These are phyloP conservation scores for Andrena minutula DNA, from an alignment of 2,888 invertebrate genomes.

Conservation along the genomic window DNA sequence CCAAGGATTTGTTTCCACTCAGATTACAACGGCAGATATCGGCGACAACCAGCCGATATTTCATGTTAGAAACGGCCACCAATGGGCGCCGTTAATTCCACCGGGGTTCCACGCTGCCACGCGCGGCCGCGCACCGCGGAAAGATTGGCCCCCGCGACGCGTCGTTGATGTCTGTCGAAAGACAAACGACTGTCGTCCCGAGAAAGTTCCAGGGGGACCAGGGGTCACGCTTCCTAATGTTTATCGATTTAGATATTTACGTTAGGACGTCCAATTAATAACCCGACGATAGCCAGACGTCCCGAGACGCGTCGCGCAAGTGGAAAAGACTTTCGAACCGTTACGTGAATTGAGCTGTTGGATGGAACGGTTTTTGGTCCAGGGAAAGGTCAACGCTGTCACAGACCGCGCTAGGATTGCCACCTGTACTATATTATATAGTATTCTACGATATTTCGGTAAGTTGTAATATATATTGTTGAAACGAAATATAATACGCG, in stretches of 20 bases:
- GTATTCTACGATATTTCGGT: neutral
- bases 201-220: conserved; percentile 25
- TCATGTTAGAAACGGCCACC: conserved; percentile 66
- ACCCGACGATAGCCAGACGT: neutral
- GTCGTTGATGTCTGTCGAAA: conserved; percentile 3
- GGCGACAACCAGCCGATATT: conserved; percentile 70
- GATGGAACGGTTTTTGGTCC: neutral
- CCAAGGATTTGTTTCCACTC: conserved; percentile 73
- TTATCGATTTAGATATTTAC: conserved; percentile 20
- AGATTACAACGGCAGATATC: conserved; percentile 71
- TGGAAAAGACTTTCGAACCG: neutral
- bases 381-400: conserved; percentile 2
- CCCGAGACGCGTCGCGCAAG: neutral
- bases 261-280: conserved; percentile 13
- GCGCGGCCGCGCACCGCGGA: neutral
- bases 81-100: conserved; percentile 58
- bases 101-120: conserved; percentile 27
- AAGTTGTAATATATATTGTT: neutral
- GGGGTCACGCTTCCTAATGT: conserved; percentile 21
- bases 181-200: conserved; percentile 16
- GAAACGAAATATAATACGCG: too few relatives aligned
- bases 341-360: neutral
- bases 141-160: neutral
- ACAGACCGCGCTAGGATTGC: neutral
- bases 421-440: neutral